These are phyloP conservation scores for Euschistus heros DNA, from an alignment of 1,140 invertebrate species.

Conservation along the genomic window DNA sequence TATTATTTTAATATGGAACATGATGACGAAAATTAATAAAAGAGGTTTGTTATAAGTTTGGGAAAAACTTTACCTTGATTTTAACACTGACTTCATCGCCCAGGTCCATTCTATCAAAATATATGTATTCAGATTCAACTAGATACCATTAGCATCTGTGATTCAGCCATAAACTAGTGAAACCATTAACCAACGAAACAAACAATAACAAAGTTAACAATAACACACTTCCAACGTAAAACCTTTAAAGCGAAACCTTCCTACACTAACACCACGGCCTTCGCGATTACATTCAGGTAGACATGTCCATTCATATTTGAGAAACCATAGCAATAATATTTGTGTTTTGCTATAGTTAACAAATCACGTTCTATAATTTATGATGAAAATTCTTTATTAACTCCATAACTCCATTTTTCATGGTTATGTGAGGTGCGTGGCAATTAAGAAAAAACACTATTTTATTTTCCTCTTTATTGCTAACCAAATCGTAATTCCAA, in stretches of 20 bases:
- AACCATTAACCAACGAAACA: not conserved
- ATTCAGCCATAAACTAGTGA: not conserved
- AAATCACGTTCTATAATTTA: too few species aligned
- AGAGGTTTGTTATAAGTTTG: not conserved
- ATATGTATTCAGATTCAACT: not conserved
- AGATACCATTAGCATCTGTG: not conserved
- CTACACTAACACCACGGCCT: not conserved
- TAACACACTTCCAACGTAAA: not conserved
- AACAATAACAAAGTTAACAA: not conserved
- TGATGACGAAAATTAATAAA: not conserved
- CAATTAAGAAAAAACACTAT: too few species aligned
- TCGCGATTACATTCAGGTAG: not conserved
- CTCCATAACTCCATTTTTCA: too few species aligned
- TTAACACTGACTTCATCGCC: conserved; percentile 29
- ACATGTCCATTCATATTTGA: too few species aligned
- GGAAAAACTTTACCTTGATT: conserved; percentile 26
- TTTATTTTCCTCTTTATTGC: too few species aligned
- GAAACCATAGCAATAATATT: too few species aligned
- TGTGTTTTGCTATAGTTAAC: too few species aligned
- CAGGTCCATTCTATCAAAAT: conserved; percentile 7
- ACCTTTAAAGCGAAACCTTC: not conserved
- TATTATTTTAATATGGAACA: too few species aligned
- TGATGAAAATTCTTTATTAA: too few species aligned
- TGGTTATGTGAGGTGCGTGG: too few species aligned
- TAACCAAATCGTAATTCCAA: too few species aligned